Evolutionary conservation across 2,797 vertebrate genomes (phyloP).

Genomic region (Cossypha niveicapilla): DNA sequence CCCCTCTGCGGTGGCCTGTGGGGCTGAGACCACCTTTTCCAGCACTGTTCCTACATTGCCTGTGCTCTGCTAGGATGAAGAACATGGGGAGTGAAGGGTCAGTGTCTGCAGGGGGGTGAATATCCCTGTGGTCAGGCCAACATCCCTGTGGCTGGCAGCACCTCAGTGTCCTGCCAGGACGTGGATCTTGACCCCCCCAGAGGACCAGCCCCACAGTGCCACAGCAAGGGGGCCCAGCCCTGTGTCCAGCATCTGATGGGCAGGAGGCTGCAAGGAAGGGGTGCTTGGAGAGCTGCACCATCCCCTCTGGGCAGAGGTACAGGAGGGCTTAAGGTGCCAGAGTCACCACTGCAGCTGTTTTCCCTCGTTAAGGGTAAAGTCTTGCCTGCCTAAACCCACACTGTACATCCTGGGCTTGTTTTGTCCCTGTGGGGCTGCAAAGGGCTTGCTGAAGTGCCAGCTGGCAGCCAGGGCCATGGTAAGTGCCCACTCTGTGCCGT

Average conservation of each 20-base stretch:
- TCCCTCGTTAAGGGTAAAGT: neutral
- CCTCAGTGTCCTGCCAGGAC: rapidly evolving
- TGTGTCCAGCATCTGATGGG: neutral
- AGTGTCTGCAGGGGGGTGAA: neutral
- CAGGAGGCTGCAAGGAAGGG: neutral
- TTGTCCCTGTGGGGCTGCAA: neutral
- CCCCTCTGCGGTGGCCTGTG: neutral
- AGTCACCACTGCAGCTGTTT: neutral
- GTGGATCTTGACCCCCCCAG: rapidly evolving
- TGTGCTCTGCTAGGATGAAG: neutral
- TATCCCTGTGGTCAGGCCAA: neutral
- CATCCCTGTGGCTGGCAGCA: neutral
- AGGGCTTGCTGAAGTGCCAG: neutral
- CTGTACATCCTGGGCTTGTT: neutral
- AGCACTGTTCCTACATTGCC: neutral
- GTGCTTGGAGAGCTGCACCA: neutral
- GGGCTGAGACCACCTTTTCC: neutral
- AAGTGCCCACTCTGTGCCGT: neutral
- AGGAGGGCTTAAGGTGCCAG: neutral
- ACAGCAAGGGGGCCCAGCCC: neutral
- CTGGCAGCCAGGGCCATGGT: neutral
- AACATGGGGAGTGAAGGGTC: neutral
- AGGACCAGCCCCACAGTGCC: neutral
- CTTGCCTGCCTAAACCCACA: neutral
- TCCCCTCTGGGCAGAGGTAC: neutral